Evolutionary conservation across 2,888 invertebrate genomes (phyloP).

Genomic region (Neoscelio sp.): DNA sequence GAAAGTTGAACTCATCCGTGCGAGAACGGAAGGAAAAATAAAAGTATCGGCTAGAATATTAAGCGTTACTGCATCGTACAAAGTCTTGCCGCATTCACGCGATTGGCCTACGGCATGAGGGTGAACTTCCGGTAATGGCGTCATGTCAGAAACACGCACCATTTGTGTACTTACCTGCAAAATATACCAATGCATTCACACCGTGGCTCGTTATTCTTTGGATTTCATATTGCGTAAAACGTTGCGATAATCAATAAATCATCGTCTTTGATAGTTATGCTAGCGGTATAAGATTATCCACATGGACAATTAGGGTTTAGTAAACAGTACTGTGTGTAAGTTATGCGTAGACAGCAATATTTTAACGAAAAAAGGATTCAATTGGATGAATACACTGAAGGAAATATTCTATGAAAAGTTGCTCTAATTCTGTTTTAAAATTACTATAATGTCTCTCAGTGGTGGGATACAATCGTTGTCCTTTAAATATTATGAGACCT

Average conservation of each 20-base stretch:
- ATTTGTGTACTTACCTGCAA: slow-evolving; percentile 51
- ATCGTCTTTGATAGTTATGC: not conserved
- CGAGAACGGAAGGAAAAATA: slow-evolving; percentile 14
- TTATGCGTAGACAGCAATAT: slow-evolving; percentile 5
- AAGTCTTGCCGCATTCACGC: slow-evolving; percentile 44
- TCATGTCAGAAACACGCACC: slow-evolving; percentile 52
- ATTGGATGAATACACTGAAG: no score
- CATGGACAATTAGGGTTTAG: slow-evolving; percentile 51
- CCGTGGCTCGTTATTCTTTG: slow-evolving; percentile 60
- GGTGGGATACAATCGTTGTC: no score
- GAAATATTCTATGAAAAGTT: no score
- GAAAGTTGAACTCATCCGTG: slow-evolving; percentile 25
- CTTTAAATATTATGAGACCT: no score
- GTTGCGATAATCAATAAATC: slow-evolving; percentile 50
- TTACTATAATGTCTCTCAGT: no score
- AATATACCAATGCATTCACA: slow-evolving; percentile 38
- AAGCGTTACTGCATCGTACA: slow-evolving; percentile 36
- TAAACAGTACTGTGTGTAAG: slow-evolving; percentile 26
- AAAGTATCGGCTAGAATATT: slow-evolving; percentile 47
- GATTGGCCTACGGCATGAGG: slow-evolving; percentile 7
- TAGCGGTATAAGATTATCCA: slow-evolving; percentile 24
- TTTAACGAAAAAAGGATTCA: no score
- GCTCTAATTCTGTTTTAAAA: no score
- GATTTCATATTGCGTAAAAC: slow-evolving; percentile 32
- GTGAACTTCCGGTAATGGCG: slow-evolving; percentile 43